A percentile compares a stretch with the other conserved stretches of the same genome.
Conservation (phyloP, 2,888 invertebrate species). For the Drosophila affinis region DNA sequence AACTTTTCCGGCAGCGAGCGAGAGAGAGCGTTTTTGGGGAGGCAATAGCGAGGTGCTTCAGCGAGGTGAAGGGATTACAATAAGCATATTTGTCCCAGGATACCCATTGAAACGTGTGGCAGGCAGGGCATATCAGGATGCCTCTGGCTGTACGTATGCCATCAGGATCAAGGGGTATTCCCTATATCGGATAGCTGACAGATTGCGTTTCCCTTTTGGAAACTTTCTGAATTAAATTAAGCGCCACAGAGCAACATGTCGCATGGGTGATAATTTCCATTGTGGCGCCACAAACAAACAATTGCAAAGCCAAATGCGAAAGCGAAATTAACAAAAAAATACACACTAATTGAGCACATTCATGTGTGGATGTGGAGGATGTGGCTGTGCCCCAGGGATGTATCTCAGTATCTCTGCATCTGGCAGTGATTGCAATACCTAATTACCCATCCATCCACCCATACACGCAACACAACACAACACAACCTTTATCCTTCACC, state of each 20-base stretch:
- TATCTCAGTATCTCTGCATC: slow-evolving; percentile 6
- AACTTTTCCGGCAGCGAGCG: slow-evolving; percentile 40
- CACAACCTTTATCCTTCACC: not conserved
- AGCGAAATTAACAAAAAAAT: slow-evolving; percentile 11
- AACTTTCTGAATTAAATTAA: slow-evolving; percentile 63
- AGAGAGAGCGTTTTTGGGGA: not conserved
- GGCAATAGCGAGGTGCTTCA: not conserved
- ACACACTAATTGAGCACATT: slow-evolving; percentile 58
- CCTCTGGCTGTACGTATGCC: too few species aligned
- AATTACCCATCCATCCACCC: slow-evolving; percentile 43
- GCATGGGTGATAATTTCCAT: slow-evolving; percentile 52
- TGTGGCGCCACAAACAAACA: slow-evolving; percentile 29
- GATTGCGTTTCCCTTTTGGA: not conserved
- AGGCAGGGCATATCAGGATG: not conserved
- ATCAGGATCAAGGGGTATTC: too few species aligned
- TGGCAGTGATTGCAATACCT: slow-evolving; percentile 55
- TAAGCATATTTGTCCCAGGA: slow-evolving; percentile 26
- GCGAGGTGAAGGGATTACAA: slow-evolving; percentile 12
- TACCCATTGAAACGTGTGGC: slow-evolving; percentile 1
- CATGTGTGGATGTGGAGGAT: not conserved
- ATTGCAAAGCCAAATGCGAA: slow-evolving; percentile 15
- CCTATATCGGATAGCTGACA: not conserved
- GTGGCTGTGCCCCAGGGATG: slow-evolving; percentile 7
- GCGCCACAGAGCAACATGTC: slow-evolving; percentile 27
- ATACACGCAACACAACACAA: not conserved